Conservation (phyloP, 2,113 vertebrate species). For the Marmota flaviventris region DNA sequence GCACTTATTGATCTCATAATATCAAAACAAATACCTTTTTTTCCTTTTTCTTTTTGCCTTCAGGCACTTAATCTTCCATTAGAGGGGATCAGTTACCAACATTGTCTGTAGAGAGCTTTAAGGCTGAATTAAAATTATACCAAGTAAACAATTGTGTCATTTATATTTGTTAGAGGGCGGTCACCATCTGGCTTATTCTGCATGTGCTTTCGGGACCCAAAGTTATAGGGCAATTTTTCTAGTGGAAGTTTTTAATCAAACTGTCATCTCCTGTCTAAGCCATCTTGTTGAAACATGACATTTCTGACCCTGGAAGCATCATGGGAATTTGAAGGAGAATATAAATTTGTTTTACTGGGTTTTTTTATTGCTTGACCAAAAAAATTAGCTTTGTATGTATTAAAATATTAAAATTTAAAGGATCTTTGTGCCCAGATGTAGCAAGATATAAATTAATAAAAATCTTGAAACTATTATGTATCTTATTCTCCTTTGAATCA, state of each 20-base stretch:
- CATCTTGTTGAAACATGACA: constrained; percentile 66
- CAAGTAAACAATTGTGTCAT: constrained; percentile 62
- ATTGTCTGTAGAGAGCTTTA: constrained; percentile 51
- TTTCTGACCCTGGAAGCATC: constrained; percentile 48
- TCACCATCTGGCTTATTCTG: neutral
- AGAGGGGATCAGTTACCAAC: constrained; percentile 47
- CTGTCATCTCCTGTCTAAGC: constrained; percentile 48
- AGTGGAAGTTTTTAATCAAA: constrained; percentile 73
- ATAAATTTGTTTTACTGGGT: constrained; percentile 40
- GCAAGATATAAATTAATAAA: constrained; percentile 45
- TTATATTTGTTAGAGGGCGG: constrained; percentile 57
- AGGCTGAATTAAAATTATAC: constrained; percentile 63
- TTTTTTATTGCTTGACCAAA: constrained; percentile 42
- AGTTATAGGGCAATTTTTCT: constrained; percentile 66
- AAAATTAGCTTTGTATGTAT: constrained; percentile 46
- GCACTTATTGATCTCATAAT: constrained; percentile 46
- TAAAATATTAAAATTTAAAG: constrained; percentile 23
- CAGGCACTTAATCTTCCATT: constrained; percentile 54
- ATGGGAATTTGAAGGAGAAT: constrained; percentile 59
- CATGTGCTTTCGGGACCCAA: constrained; percentile 30
- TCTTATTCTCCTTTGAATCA: neutral
- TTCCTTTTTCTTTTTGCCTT: neutral
- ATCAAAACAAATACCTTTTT: neutral
- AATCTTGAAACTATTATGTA: neutral
- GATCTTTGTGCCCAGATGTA: neutral